Percentiles rank a stretch among this genome's conserved stretches.
phyloP scores from a whole-genome alignment of 2,797 vertebrate genomes.

The Melopsittacus undulatus region DNA sequence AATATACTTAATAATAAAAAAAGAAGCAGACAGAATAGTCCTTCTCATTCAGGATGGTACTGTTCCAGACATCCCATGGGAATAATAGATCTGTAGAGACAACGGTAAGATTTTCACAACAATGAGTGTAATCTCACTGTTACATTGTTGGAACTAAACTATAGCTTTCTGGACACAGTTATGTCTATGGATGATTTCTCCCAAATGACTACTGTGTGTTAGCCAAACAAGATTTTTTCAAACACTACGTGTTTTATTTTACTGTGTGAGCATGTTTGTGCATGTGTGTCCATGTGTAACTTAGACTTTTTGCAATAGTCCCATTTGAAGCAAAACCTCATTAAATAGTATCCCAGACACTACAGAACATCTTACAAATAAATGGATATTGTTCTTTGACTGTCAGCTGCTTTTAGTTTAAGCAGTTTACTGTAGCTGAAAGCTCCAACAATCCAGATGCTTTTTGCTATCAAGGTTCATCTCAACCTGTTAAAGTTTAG shows the following conservation, averaged over 20 bases:
- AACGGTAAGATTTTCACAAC: constrained; percentile 37
- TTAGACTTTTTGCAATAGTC: neutral
- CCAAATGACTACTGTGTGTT: constrained; percentile 8
- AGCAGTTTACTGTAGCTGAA: constrained; percentile 72
- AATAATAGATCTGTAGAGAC: constrained; percentile 23
- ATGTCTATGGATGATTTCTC: neutral
- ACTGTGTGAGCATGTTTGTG: neutral
- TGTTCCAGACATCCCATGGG: neutral
- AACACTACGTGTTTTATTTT: neutral
- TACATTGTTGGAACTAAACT: neutral
- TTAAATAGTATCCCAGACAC: constrained; percentile 42
- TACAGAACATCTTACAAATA: constrained; percentile 59
- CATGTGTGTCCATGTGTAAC: neutral
- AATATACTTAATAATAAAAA: neutral
- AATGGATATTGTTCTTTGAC: constrained; percentile 52
- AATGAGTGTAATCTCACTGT: neutral
- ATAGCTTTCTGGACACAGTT: neutral
- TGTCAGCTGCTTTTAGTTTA: constrained; percentile 79
- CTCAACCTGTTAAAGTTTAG: constrained; percentile 72
- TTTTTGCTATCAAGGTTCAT: constrained; percentile 78
- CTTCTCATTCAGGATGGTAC: neutral
- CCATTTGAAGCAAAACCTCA: constrained; percentile 33
- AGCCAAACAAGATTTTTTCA: constrained; percentile 20
- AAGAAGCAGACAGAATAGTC: neutral
- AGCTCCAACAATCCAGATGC: constrained; percentile 64